Evolutionary conservation across 92 coral and sea anemone genomes (phyloP).

Genomic region (Isaurus tuberculatus): DNA sequence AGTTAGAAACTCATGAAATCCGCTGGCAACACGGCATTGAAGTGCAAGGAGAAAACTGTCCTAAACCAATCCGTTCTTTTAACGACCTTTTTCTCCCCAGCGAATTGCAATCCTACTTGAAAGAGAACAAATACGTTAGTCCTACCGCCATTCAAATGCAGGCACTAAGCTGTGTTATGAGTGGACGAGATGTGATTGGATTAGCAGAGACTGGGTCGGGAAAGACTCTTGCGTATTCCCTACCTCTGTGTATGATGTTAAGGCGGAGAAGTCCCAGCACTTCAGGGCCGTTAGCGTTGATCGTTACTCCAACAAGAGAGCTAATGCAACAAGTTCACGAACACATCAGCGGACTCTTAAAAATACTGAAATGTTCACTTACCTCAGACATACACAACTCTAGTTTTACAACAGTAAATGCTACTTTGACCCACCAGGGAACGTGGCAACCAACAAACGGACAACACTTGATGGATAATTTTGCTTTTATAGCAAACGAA

Average conservation of each 20-base stretch:
- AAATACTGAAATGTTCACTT: conserved; percentile 31
- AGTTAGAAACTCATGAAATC: conserved; percentile 80
- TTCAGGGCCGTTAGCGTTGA: conserved; percentile 80
- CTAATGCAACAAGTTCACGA: conserved; percentile 89
- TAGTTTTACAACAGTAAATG: conserved; percentile 3
- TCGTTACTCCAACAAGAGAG: conserved; percentile 95
- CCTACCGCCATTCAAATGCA: conserved; percentile 98
- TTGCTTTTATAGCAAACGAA: not conserved
- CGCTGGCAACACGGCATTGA: conserved; percentile 92
- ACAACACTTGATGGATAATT: not conserved
- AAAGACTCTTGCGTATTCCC: conserved; percentile 89
- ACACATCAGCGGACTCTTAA: conserved; percentile 65
- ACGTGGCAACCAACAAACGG: not conserved
- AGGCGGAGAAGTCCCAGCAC: conserved; percentile 77
- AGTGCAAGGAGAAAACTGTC: conserved; percentile 89
- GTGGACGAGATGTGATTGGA: conserved; percentile 97
- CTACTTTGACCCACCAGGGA: not conserved
- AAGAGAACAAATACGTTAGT: conserved; percentile 58
- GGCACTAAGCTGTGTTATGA: conserved; percentile 93
- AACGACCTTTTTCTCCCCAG: conserved; percentile 74
- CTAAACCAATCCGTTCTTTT: conserved; percentile 83
- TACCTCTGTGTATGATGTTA: conserved; percentile 87
- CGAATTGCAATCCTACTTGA: conserved; percentile 70
- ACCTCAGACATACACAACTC: not conserved
- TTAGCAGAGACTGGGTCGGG: conserved; percentile 99